Conservation (phyloP, 2,888 invertebrate genomes). For the Tenodera sinensis region DNA sequence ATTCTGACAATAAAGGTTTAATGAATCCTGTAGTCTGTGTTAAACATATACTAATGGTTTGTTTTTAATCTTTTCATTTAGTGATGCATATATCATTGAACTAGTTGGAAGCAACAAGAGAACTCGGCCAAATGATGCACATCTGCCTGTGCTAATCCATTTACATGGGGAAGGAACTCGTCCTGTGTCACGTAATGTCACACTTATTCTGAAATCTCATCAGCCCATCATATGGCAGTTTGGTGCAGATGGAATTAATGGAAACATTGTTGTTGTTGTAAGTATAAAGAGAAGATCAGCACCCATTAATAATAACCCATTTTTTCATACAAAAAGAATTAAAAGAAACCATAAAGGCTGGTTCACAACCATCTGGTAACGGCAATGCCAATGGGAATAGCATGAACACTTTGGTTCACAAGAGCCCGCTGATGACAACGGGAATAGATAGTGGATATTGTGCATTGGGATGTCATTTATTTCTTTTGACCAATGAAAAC, state of each 20-base stretch:
- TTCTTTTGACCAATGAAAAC: too few species aligned
- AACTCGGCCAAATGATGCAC: neutral
- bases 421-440: too few species aligned
- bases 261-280: slow-evolving; percentile 42
- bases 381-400: too few species aligned
- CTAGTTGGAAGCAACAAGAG: slow-evolving; percentile 26
- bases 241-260: slow-evolving; percentile 39
- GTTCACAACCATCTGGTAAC: too few species aligned
- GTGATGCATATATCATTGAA: slow-evolving; percentile 36
- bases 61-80: neutral
- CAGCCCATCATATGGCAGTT: slow-evolving; percentile 41
- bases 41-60: neutral
- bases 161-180: slow-evolving; percentile 31
- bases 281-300: slow-evolving; percentile 28
- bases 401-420: too few species aligned
- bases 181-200: slow-evolving; percentile 36
- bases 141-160: slow-evolving; percentile 22
- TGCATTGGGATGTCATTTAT: too few species aligned
- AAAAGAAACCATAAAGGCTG: too few species aligned
- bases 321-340: too few species aligned
- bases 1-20: too few species aligned
- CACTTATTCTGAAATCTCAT: slow-evolving; percentile 43
- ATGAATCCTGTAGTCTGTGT: too few species aligned
- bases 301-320: neutral
- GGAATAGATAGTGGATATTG: too few species aligned